These are phyloP conservation scores for Pteromalus puparum DNA, from an alignment of 1,140 invertebrate genomes.

Conservation along the genomic window DNA sequence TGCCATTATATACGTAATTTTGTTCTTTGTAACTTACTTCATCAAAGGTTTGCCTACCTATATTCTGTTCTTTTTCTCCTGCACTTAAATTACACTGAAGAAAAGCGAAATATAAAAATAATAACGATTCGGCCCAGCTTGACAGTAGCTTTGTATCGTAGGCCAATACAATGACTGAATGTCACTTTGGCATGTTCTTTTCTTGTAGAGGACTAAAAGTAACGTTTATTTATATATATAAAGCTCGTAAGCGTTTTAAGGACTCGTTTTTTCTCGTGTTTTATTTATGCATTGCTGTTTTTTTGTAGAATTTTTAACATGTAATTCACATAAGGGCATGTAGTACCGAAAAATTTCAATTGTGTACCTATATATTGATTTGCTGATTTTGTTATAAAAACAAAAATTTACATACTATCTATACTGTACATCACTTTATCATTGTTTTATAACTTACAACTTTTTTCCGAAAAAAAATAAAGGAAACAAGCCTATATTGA, in stretches of 20 bases:
- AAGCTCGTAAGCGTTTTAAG: slow-evolving; percentile 37
- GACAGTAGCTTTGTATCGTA: slow-evolving; percentile 37
- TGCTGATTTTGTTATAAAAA: slow-evolving; percentile 43
- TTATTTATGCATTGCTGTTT: slow-evolving; percentile 43
- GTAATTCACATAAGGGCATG: slow-evolving; percentile 37
- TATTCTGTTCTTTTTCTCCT: slow-evolving; percentile 27
- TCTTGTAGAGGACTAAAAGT: slow-evolving; percentile 39
- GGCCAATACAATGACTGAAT: slow-evolving; percentile 41
- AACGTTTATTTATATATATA: slow-evolving; percentile 40
- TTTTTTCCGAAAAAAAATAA: slow-evolving; percentile 8
- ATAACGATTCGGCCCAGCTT: background rate
- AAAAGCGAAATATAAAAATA: slow-evolving; percentile 19
- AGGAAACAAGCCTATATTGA: slow-evolving; percentile 25
- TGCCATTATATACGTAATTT: slow-evolving; percentile 40
- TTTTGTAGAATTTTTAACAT: slow-evolving; percentile 47
- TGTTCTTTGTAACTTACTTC: slow-evolving; percentile 38
- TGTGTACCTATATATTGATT: slow-evolving; percentile 26
- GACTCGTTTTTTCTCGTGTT: slow-evolving; percentile 38
- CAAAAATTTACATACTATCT: slow-evolving; percentile 36
- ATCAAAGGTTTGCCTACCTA: background rate
- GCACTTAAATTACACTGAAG: slow-evolving; percentile 17
- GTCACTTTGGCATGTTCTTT: slow-evolving; percentile 44
- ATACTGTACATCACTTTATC: slow-evolving; percentile 27
- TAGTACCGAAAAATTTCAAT: slow-evolving; percentile 15
- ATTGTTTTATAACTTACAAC: slow-evolving; percentile 41